phyloP scores from a whole-genome alignment of 2,797 vertebrate species.

The Pipistrellus pygmaeus region DNA sequence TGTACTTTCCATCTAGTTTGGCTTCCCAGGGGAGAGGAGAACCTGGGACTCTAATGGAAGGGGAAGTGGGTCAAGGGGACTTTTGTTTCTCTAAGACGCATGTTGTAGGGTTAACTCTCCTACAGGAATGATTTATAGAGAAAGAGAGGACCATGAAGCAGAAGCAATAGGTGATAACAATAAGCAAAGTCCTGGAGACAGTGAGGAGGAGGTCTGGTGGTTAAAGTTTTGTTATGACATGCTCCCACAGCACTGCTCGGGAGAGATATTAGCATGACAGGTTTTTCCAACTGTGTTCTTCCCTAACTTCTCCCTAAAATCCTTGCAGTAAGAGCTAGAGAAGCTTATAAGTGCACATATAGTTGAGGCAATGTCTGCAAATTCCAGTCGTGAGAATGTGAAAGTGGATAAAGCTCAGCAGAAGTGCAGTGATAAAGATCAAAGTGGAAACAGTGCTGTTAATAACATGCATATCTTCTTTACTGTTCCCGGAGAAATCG shows the following conservation, averaged over 20 bases:
- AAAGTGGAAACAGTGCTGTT: slow-evolving; percentile 13
- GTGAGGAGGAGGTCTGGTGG: background rate
- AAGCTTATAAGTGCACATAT: background rate
- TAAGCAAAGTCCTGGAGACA: background rate
- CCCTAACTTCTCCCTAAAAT: background rate
- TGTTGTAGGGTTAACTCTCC: background rate
- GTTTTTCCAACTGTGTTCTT: background rate
- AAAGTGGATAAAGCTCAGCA: background rate
- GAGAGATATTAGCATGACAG: background rate
- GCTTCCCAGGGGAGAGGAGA: background rate
- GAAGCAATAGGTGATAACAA: background rate
- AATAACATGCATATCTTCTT: background rate
- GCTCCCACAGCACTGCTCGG: background rate
- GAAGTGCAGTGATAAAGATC: slow-evolving; percentile 55
- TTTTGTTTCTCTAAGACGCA: background rate
- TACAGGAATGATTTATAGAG: background rate
- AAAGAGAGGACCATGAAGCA: background rate
- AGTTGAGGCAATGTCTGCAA: background rate
- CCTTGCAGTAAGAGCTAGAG: background rate
- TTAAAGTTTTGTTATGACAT: background rate
- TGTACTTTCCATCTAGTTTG: background rate
- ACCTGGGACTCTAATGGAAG: background rate
- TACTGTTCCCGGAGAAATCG: slow-evolving; percentile 26
- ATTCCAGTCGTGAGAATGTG: background rate
- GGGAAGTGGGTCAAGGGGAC: background rate